A percentile compares a stretch with the other conserved stretches of the same genome.
Evolutionary conservation across 2,888 invertebrate genomes (phyloP).

Genomic region (Uloborus plumipes): DNA sequence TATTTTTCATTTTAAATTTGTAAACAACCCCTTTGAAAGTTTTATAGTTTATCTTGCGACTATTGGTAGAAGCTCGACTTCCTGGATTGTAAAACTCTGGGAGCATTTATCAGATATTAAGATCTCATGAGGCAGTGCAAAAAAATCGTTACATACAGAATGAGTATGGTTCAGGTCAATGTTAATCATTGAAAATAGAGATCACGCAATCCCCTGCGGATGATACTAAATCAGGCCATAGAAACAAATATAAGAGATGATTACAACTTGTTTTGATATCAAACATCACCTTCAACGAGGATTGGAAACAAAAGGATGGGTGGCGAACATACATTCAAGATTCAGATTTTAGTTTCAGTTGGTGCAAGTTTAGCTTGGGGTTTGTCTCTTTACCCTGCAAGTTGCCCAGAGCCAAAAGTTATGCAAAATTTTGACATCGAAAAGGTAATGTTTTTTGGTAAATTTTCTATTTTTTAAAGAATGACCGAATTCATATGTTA

Average conservation of each 20-base stretch:
- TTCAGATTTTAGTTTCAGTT: constrained; percentile 9
- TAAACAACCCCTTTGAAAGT: neutral
- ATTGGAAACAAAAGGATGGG: neutral
- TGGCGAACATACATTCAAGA: neutral
- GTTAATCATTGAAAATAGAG: constrained; percentile 31
- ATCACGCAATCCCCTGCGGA: constrained; percentile 34
- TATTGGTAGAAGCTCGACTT: neutral
- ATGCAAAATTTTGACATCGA: constrained; percentile 46
- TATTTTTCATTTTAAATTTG: neutral
- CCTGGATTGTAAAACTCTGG: constrained; percentile 4
- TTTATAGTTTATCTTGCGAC: neutral
- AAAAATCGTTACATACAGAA: constrained; percentile 18
- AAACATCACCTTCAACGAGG: too few species aligned
- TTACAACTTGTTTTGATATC: constrained; percentile 21
- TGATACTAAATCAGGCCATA: constrained; percentile 39
- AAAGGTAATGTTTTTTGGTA: constrained; percentile 14
- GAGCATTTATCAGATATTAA: neutral
- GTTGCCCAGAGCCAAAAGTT: constrained; percentile 47
- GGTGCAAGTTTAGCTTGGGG: constrained; percentile 20
- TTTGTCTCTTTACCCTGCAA: constrained; percentile 39
- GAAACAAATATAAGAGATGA: neutral
- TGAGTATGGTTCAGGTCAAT: constrained; percentile 33
- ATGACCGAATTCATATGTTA: neutral
- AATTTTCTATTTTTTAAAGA: neutral
- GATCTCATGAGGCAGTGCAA: constrained; percentile 11